These are phyloP conservation scores for Diadumene lineata DNA, from an alignment of 92 coral and sea anemone genomes.

Conservation along the genomic window DNA sequence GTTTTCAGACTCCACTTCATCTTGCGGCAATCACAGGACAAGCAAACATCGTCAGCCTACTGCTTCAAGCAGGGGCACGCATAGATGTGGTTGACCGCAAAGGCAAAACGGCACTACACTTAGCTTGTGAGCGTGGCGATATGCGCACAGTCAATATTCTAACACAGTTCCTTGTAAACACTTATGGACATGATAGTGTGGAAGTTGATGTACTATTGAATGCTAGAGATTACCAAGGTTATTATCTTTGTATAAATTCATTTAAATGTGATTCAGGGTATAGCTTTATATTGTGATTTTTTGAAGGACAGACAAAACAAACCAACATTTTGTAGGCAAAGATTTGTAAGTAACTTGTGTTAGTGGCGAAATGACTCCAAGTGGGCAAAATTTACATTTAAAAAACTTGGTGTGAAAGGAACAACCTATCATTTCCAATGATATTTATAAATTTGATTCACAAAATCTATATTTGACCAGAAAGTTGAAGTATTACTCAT, in stretches of 20 bases:
- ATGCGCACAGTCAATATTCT: conserved; percentile 36
- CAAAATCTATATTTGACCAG: too few species aligned
- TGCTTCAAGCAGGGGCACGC: conserved; percentile 68
- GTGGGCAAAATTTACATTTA: too few species aligned
- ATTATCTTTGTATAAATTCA: conserved; percentile 5
- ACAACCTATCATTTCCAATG: too few species aligned
- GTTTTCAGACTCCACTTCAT: conserved; percentile 77
- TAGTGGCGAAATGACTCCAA: too few species aligned
- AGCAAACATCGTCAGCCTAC: conserved; percentile 54
- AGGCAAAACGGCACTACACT: conserved; percentile 89
- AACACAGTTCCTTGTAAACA: conserved; percentile 40
- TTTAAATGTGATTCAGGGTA: too few species aligned
- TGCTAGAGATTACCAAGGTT: conserved; percentile 79
- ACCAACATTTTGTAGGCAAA: too few species aligned
- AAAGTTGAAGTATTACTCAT: background rate
- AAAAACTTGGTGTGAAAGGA: too few species aligned
- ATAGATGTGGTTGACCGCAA: conserved; percentile 77
- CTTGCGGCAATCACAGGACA: conserved; percentile 87
- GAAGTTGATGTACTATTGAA: conserved; percentile 57
- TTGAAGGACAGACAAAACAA: too few species aligned
- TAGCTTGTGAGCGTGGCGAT: conserved; percentile 86
- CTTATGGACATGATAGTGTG: conserved; percentile 56
- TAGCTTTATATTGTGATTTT: too few species aligned
- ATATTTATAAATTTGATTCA: too few species aligned
- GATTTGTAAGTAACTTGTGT: too few species aligned